Conservation (phyloP, 1,140 invertebrate genomes). For the Dendrolimus punctatus region DNA sequence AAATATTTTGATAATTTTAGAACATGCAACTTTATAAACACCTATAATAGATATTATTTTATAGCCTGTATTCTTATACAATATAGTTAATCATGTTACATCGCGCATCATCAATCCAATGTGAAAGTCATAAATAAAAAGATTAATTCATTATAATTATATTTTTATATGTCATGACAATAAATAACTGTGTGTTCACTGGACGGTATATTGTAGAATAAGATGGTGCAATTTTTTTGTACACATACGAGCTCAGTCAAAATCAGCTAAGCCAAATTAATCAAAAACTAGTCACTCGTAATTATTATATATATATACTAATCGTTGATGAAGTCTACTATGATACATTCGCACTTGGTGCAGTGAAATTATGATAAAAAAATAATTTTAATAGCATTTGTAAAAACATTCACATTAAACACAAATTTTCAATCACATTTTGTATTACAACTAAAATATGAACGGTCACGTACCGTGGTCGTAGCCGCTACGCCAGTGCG, state of each 20-base stretch:
- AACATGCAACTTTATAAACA: conserved; percentile 2
- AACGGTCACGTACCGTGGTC: conserved; percentile 19
- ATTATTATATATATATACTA: conserved; percentile 25
- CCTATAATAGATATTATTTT: conserved; percentile 1
- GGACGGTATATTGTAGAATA: conserved; percentile 60
- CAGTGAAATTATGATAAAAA: conserved; percentile 40
- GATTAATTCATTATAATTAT: no score
- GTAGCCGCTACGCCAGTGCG: background rate
- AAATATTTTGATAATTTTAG: background rate
- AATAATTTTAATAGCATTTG: conserved; percentile 27
- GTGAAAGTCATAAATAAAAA: no score
- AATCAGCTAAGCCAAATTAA: conserved; percentile 21
- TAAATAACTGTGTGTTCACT: conserved; percentile 40
- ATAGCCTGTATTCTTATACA: background rate
- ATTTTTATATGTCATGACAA: conserved; percentile 15
- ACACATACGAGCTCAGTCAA: conserved; percentile 33
- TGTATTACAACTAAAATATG: conserved; percentile 31
- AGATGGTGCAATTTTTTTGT: conserved; percentile 41
- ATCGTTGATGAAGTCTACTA: conserved; percentile 50
- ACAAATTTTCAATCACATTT: conserved; percentile 52
- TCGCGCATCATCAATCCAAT: no score
- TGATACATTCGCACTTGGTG: conserved; percentile 58
- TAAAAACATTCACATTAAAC: conserved; percentile 38
- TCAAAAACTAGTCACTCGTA: conserved; percentile 14
- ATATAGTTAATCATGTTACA: no score